Evolutionary conservation across 2,113 vertebrate species (phyloP).

Genomic region (Gambusia affinis): DNA sequence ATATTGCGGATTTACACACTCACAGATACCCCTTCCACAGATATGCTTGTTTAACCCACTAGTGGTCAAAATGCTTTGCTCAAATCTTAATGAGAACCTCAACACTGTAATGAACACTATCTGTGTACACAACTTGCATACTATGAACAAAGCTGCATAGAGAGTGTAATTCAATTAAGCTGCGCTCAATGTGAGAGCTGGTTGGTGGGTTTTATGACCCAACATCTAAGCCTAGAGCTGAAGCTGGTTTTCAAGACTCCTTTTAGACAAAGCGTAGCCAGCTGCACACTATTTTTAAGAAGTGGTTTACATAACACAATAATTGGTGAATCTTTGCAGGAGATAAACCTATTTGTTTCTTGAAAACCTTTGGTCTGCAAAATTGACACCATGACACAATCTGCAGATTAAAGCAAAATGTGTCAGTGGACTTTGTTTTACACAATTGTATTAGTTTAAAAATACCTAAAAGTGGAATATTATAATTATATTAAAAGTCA

Average conservation of each 20-base stretch:
- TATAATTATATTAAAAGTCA: background rate
- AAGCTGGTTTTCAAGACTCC: conserved; percentile 11
- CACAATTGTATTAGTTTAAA: background rate
- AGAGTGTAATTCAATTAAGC: conserved; percentile 53
- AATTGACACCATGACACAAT: background rate
- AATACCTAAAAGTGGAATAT: background rate
- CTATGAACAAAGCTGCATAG: conserved; percentile 31
- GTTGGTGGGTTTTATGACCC: conserved; percentile 41
- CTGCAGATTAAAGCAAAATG: background rate
- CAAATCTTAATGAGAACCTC: conserved; percentile 32
- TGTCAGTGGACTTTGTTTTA: background rate
- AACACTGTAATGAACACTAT: conserved; percentile 23
- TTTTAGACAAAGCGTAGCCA: conserved; percentile 11
- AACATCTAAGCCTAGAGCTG: conserved; percentile 24
- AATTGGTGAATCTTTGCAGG: background rate
- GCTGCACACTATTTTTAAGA: background rate
- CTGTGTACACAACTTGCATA: conserved; percentile 33
- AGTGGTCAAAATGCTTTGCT: conserved; percentile 1
- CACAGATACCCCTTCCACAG: background rate
- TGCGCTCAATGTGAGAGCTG: conserved; percentile 37
- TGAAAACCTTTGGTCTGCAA: background rate
- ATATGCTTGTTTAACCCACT: background rate
- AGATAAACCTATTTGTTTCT: background rate
- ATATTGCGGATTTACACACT: background rate
- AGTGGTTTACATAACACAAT: background rate